These are phyloP conservation scores for Pantherophis vulpinus DNA, from an alignment of 2,797 vertebrate species.

Conservation along the genomic window DNA sequence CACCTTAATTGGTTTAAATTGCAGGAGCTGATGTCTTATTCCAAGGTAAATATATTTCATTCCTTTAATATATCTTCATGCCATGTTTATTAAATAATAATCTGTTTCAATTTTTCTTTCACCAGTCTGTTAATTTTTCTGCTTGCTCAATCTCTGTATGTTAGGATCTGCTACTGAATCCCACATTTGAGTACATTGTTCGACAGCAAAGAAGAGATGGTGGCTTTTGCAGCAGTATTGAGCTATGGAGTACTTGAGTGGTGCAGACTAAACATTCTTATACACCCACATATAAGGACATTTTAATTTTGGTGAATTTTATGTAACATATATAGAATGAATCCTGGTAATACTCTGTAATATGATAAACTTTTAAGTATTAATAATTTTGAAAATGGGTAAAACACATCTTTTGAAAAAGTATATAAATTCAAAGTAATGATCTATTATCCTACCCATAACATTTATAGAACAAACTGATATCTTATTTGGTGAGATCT, in stretches of 20 bases:
- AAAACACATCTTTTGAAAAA: neutral
- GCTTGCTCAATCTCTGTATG: neutral
- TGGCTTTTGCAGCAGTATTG: neutral
- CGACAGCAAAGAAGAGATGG: neutral
- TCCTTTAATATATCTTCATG: neutral
- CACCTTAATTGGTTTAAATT: neutral
- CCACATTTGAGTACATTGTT: neutral
- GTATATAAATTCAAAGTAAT: neutral
- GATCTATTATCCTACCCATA: neutral
- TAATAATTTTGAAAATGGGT: neutral
- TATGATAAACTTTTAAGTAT: neutral
- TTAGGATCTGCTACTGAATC: neutral
- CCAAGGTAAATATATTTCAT: neutral
- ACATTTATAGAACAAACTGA: neutral
- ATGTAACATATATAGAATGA: neutral
- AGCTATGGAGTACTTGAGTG: neutral
- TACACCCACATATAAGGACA: neutral
- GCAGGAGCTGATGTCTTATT: neutral
- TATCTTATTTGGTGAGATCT: neutral
- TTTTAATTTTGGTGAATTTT: neutral
- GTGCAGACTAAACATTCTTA: neutral
- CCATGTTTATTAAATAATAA: neutral
- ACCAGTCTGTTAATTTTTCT: neutral
- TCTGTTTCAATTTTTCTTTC: neutral
- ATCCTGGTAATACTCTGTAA: neutral